A percentile compares a stretch with the other conserved stretches of the same genome.
These are phyloP conservation scores for Pristionchus pacificus DNA, from an alignment of 1,140 invertebrate species.

Conservation along the genomic window DNA sequence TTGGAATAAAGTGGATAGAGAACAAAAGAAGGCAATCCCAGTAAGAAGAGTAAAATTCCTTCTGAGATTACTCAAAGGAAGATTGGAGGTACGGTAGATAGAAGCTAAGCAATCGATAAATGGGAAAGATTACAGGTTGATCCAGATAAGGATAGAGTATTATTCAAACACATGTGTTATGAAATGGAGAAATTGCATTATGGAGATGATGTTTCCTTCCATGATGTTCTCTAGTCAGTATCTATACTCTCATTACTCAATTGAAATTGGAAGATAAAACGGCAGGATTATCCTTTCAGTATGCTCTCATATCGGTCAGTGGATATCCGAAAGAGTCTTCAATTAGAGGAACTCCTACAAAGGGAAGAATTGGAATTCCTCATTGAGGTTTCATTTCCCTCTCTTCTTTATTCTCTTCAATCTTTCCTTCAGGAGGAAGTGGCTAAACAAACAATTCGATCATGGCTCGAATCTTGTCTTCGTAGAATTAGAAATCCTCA, in stretches of 20 bases:
- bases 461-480: slow-evolving; percentile 63
- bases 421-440: slow-evolving; percentile 75
- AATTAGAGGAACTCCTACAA: slow-evolving; percentile 93
- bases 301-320: slow-evolving; percentile 98
- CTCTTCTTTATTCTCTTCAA: background rate
- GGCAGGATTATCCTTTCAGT: slow-evolving; percentile 62
- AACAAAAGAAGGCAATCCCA: slow-evolving; percentile 89
- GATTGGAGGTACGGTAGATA: slow-evolving; percentile 73
- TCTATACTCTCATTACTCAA: background rate
- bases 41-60: slow-evolving; percentile 73
- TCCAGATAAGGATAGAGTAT: slow-evolving; percentile 87
- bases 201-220: slow-evolving; percentile 98
- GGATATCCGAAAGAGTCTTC: slow-evolving; percentile 93
- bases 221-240: slow-evolving; percentile 91
- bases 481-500: slow-evolving; percentile 56
- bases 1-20: slow-evolving; percentile 97
- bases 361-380: slow-evolving; percentile 97
- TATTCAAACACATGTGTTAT: slow-evolving; percentile 99
- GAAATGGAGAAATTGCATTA: slow-evolving; percentile 94
- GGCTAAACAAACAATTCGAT: slow-evolving; percentile 90
- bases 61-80: slow-evolving; percentile 68
- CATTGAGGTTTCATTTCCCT: slow-evolving; percentile 68
- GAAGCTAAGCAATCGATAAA: background rate
- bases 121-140: slow-evolving; percentile 67
- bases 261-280: slow-evolving; percentile 6